phyloP scores from a whole-genome alignment of 2,113 vertebrate species.

The Sorex fumeus region DNA sequence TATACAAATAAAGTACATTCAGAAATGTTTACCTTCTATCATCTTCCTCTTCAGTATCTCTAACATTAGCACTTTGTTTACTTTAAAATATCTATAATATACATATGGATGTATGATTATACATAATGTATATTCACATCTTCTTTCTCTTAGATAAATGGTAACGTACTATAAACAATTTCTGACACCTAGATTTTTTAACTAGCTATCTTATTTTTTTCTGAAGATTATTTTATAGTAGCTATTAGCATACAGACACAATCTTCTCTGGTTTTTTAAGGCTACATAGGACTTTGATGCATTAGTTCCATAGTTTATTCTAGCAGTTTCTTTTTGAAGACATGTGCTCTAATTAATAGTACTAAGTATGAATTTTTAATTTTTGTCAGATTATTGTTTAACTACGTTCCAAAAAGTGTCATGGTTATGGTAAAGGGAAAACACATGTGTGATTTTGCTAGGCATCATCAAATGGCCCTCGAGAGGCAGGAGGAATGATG shows the following conservation, averaged over 20 bases:
- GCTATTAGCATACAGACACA: not conserved
- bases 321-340: not conserved
- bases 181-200: not conserved
- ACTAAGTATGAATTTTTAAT: not conserved
- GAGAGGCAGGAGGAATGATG: not conserved
- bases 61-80: slow-evolving; percentile 22
- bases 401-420: slow-evolving; percentile 33
- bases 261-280: slow-evolving; percentile 27
- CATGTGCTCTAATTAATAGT: not conserved
- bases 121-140: not conserved
- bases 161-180: not conserved
- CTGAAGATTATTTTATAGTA: slow-evolving; percentile 28
- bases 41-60: not conserved
- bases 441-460: slow-evolving; percentile 16
- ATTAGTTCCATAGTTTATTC: not conserved
- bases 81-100: slow-evolving; percentile 17
- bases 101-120: too few relatives aligned
- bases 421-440: not conserved
- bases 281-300: not conserved
- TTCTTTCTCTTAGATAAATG: slow-evolving; percentile 17
- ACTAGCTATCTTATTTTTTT: not conserved
- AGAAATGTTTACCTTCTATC: not conserved
- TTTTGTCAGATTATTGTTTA: slow-evolving; percentile 17
- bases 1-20: slow-evolving; percentile 6
- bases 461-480: not conserved